Percentiles rank a stretch among this genome's conserved stretches.
Evolutionary conservation across 2,888 invertebrate genomes (phyloP).

Genomic region (Sturmia bella): DNA sequence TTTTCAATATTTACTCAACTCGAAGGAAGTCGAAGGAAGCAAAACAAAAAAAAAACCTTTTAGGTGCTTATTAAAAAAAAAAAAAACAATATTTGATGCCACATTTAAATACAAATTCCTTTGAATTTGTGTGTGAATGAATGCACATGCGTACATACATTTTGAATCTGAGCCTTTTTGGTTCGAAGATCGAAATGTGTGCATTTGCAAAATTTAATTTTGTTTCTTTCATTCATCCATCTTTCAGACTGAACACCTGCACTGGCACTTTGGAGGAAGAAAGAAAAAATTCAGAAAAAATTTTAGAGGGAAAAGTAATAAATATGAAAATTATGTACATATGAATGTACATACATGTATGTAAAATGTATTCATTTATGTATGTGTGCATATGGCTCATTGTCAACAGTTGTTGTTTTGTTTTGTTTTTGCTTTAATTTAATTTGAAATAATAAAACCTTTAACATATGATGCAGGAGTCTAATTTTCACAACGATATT

Average conservation of each 20-base stretch:
- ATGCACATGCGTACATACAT: too few species aligned
- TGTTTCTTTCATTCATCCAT: neutral
- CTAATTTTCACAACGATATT: slow-evolving; percentile 18
- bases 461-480: slow-evolving; percentile 33
- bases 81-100: too few species aligned
- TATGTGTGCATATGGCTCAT: too few species aligned
- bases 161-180: neutral
- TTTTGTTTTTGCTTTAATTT: neutral
- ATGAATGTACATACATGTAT: too few species aligned
- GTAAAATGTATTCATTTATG: too few species aligned
- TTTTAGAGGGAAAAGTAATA: neutral
- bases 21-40: too few species aligned
- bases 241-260: slow-evolving; percentile 56
- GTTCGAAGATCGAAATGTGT: neutral
- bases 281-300: slow-evolving; percentile 17
- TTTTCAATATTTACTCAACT: too few species aligned
- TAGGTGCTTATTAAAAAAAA: too few species aligned
- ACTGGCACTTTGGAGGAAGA: slow-evolving; percentile 5
- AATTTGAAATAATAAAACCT: slow-evolving; percentile 47
- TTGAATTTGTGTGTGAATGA: too few species aligned
- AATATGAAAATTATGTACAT: slow-evolving; percentile 17
- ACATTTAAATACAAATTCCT: too few species aligned
- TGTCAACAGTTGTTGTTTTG: slow-evolving; percentile 23
- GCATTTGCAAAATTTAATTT: neutral
- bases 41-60: too few species aligned